Conservation (phyloP, 2,888 invertebrate species). For the Oscheius sp. region DNA sequence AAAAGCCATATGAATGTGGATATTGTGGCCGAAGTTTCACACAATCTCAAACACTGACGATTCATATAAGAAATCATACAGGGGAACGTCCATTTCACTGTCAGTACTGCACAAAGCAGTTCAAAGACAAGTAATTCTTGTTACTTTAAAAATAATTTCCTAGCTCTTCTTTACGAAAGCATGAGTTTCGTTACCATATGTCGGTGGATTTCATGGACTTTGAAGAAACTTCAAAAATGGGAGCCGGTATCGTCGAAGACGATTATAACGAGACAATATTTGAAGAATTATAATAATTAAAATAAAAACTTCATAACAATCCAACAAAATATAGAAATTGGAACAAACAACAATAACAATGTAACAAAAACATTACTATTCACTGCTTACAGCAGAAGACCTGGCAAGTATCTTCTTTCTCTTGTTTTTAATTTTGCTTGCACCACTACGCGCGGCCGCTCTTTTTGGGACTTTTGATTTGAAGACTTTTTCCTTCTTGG, state of each 20-base stretch:
- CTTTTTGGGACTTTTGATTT: constrained; percentile 45
- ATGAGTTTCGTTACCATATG: constrained; percentile 36
- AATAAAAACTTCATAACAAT: neutral
- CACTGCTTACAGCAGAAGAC: constrained; percentile 3
- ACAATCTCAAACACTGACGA: constrained; percentile 52
- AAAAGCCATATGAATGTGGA: constrained; percentile 59
- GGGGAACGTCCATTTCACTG: constrained; percentile 56
- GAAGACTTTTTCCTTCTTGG: constrained; percentile 41
- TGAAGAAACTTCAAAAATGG: neutral
- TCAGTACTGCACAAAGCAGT: constrained; percentile 38
- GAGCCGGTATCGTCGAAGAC: constrained; percentile 18
- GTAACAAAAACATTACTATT: neutral
- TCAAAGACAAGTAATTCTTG: constrained; percentile 49
- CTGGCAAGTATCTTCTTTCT: constrained; percentile 49
- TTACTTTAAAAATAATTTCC: neutral
- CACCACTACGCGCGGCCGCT: constrained; percentile 47
- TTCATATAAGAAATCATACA: constrained; percentile 54
- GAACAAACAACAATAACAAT: constrained; percentile 9
- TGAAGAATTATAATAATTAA: too few relatives aligned
- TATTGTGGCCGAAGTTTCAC: constrained; percentile 58
- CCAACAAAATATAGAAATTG: neutral
- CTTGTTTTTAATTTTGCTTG: constrained; percentile 49
- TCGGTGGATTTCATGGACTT: neutral
- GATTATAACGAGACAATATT: neutral
- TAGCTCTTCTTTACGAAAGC: constrained; percentile 57